Percentiles rank a stretch among this genome's conserved stretches.
phyloP scores from a whole-genome alignment of 2,113 vertebrate genomes.

The Laticauda colubrina region DNA sequence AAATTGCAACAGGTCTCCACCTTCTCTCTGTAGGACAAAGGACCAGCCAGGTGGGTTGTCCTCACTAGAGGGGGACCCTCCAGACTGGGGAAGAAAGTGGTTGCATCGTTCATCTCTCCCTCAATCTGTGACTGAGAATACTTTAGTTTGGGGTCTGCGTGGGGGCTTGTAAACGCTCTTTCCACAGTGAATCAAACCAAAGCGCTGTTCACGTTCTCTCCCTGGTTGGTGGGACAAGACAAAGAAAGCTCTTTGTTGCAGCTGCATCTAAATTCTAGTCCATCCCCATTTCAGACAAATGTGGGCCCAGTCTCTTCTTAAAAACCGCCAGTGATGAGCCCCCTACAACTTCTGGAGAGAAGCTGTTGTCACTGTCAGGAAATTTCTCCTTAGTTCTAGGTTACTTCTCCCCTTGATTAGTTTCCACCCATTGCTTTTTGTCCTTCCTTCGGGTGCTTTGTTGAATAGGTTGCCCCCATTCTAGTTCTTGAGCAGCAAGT shows the following conservation, averaged over 20 bases:
- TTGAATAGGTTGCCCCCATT: not conserved
- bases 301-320: not conserved
- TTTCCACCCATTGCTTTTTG: not conserved
- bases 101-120: not conserved
- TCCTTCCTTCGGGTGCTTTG: not conserved
- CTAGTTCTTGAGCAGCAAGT: not conserved
- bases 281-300: not conserved
- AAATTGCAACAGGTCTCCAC: not conserved
- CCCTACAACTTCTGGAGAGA: not conserved
- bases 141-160: not conserved
- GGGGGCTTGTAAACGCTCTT: not conserved
- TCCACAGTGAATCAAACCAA: not conserved
- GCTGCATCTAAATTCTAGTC: not conserved
- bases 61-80: not conserved
- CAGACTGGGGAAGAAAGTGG: not conserved
- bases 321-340: not conserved
- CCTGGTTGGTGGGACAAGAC: not conserved
- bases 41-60: not conserved
- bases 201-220: fast-evolving
- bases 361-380: not conserved
- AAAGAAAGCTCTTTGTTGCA: not conserved
- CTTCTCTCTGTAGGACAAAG: not conserved
- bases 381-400: not conserved
- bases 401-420: not conserved
- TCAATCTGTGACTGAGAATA: not conserved